phyloP scores from a whole-genome alignment of 2,888 invertebrate genomes.

The Nasonovia ribisnigri region DNA sequence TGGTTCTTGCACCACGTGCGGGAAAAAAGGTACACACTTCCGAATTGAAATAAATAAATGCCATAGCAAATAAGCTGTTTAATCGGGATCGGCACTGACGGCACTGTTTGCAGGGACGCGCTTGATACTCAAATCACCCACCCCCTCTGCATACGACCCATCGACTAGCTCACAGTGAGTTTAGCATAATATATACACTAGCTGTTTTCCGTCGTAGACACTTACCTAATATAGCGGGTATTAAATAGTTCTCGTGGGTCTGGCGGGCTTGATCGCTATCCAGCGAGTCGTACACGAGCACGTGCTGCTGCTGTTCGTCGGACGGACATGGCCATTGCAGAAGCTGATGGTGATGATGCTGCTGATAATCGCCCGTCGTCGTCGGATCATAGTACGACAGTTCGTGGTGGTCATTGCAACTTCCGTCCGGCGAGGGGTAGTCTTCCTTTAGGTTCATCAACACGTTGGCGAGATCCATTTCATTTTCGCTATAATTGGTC shows the following conservation, averaged over 20 bases:
- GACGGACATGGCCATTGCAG: neutral
- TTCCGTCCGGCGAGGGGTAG: neutral
- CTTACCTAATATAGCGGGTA: conserved; percentile 51
- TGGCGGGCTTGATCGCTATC: conserved; percentile 3
- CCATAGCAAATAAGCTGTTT: neutral
- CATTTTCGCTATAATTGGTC: conserved; percentile 32
- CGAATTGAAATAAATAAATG: neutral
- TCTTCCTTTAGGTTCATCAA: conserved; percentile 54
- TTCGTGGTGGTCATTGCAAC: neutral
- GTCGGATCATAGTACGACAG: neutral
- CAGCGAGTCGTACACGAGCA: conserved; percentile 8
- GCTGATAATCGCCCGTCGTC: neutral
- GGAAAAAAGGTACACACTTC: too few relatives aligned
- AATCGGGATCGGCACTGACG: neutral
- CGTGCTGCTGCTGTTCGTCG: neutral
- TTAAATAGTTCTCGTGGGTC: neutral
- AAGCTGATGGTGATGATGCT: neutral
- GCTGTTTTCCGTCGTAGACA: too few relatives aligned
- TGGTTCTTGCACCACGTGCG: too few relatives aligned
- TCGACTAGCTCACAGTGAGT: too few relatives aligned
- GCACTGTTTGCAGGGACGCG: neutral
- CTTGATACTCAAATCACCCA: neutral
- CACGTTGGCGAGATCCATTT: conserved; percentile 44
- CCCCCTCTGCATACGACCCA: neutral
- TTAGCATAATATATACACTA: neutral